A percentile compares a stretch with the other conserved stretches of the same genome.
phyloP scores from a whole-genome alignment of 2,888 invertebrate genomes.

The Teleiodes luculella region DNA sequence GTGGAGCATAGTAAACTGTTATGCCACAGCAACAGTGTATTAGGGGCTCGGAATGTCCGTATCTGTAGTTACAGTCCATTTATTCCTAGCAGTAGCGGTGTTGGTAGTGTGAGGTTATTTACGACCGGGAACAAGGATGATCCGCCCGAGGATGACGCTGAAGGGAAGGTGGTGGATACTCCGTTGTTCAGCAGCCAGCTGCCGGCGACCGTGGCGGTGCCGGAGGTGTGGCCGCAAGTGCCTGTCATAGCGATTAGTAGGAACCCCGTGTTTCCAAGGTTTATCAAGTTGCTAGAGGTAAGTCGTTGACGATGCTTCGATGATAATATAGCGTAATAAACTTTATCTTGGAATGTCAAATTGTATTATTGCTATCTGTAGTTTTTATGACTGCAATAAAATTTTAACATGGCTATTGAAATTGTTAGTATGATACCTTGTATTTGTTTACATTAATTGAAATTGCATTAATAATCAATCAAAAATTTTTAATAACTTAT shows the following conservation, averaged over 20 bases:
- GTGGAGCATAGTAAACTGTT: slow-evolving; percentile 32
- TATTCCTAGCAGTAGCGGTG: slow-evolving; percentile 24
- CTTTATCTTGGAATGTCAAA: no score
- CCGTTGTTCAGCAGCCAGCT: slow-evolving; percentile 75
- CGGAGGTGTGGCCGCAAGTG: slow-evolving; percentile 97
- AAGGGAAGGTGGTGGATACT: slow-evolving; percentile 49
- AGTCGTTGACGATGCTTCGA: slow-evolving; percentile 1
- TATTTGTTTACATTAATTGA: no score
- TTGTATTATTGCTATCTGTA: no score
- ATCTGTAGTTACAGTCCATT: slow-evolving; percentile 40
- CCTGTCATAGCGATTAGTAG: slow-evolving; percentile 96
- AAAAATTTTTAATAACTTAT: no score
- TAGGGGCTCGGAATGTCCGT: slow-evolving; percentile 30
- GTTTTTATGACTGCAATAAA: no score
- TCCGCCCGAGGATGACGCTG: slow-evolving; percentile 58
- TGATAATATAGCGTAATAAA: no score
- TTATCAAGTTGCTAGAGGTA: slow-evolving; percentile 98
- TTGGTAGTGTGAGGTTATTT: slow-evolving; percentile 44
- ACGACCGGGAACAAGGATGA: slow-evolving; percentile 59
- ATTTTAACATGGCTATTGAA: no score
- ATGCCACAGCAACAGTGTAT: slow-evolving; percentile 26
- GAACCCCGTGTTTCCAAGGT: slow-evolving; percentile 98
- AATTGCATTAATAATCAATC: neutral
- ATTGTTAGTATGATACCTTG: no score
- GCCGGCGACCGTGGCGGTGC: slow-evolving; percentile 94